Percentiles rank a stretch among this genome's conserved stretches.
phyloP scores from a whole-genome alignment of 2,888 invertebrate species.

The Drosophila multiciliata region DNA sequence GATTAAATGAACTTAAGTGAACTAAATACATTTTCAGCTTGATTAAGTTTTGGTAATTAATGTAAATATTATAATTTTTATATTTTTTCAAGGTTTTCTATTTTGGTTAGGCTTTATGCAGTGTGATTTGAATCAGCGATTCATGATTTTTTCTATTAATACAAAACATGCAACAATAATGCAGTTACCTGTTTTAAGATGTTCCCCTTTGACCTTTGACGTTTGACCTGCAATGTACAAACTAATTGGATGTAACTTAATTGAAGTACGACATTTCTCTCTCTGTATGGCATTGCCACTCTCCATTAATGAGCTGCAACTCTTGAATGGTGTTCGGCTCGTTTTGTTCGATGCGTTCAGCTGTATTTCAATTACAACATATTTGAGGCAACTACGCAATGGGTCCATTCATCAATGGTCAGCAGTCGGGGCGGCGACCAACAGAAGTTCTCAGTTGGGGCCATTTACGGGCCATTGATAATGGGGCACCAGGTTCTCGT shows the following conservation, averaged over 20 bases:
- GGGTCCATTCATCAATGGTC: conserved; percentile 56
- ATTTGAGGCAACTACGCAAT: conserved; percentile 55
- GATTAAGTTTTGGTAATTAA: background rate
- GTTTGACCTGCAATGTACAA: background rate
- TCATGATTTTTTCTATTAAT: background rate
- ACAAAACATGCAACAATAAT: background rate
- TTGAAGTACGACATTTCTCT: background rate
- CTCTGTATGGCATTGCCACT: background rate
- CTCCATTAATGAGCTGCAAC: conserved; percentile 36
- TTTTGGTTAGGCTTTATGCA: background rate
- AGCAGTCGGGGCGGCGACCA: conserved; percentile 19
- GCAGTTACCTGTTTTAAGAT: background rate
- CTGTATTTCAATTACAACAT: conserved; percentile 78
- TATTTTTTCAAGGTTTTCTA: background rate
- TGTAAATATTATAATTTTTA: background rate
- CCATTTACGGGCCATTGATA: conserved; percentile 55
- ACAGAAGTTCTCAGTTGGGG: conserved; percentile 13
- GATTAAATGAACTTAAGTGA: too few species aligned
- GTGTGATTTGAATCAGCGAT: background rate
- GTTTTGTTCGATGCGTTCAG: conserved; percentile 53
- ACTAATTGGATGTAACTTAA: background rate
- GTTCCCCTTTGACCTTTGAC: background rate
- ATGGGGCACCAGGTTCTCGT: conserved; percentile 43
- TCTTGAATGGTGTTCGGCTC: conserved; percentile 29
- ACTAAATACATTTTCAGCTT: background rate